Evolutionary conservation across 1,140 invertebrate genomes (phyloP), one percentile per base, ranked within the genome.

Genomic region (Drosophila simulans): DNA sequence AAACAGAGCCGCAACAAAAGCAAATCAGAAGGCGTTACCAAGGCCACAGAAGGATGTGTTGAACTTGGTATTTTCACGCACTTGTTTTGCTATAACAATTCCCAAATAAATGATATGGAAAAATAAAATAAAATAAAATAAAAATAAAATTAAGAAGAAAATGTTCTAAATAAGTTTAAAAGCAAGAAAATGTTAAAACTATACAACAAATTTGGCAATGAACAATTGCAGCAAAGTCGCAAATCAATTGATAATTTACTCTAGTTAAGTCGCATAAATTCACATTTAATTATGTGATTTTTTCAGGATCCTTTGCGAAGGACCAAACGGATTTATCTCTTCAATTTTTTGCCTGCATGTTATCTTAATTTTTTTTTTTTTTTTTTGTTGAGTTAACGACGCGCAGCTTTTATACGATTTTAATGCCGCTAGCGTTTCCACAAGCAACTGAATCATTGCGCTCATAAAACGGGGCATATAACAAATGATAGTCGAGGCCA

Each of bases 331-430:
- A 25, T n/a, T 35, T 63, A 27, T 39, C 35, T 35, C 39, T 53
- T 40, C 37, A 39, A 37, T 73, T 48, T 37, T 15, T 31, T 10
- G 31, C 8, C 31, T 8, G 31, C 31, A 31, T 8, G 7, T 10
- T 31, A 31, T 31, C 31, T 31, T 31, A 8, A 10, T 10, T 31
- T 34, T 60, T 37, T 42, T 39, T 60, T 37, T 42, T 39, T 43
- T 52, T 40, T 75, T 51, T 43, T 12, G 27, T 25, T 34, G 45
- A 82, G 77, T 79, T 88, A 88, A 86, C 83, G 83, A 88, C 45
- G 78, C 75, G 65, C 63, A 88, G 78, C 78, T 72, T 88, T 82
- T 82, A 88, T 88, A 76, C 65, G 75, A 60, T 79, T 86, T 86
- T 79, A 86, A 86, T 86, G 83, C 83, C 75, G 78, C 65, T 42